These are phyloP conservation scores for Rhogogaster chlorosoma DNA, from an alignment of 2,888 invertebrate species.

Conservation along the genomic window DNA sequence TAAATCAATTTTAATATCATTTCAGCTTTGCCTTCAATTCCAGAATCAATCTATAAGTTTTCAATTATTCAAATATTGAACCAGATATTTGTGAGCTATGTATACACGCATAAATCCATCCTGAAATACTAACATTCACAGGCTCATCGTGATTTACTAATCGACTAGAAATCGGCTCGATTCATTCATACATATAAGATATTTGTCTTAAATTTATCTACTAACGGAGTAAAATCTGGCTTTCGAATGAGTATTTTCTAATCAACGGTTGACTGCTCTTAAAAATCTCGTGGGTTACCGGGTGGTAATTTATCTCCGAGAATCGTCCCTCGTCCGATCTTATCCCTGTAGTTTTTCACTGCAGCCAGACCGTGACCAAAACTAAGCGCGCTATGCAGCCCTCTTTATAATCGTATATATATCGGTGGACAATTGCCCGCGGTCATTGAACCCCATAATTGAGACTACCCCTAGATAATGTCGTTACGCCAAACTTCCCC, in stretches of 20 bases:
- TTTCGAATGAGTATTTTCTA: not conserved
- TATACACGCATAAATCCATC: not conserved
- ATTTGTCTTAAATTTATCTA: too few species aligned
- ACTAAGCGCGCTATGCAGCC: conserved; percentile 7
- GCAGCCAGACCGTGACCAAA: conserved; percentile 28
- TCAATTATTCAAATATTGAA: not conserved
- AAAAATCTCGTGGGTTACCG: not conserved
- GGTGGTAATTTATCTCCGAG: not conserved
- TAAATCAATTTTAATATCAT: not conserved
- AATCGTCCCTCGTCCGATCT: not conserved
- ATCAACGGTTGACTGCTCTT: not conserved
- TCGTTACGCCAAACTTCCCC: conserved; percentile 14
- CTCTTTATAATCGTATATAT: conserved; percentile 26
- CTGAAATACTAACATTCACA: not conserved
- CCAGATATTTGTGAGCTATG: not conserved
- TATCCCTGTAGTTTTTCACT: not conserved
- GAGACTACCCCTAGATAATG: conserved; percentile 9
- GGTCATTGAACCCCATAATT: conserved; percentile 41
- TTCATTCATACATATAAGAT: too few species aligned
- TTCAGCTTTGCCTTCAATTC: too few species aligned
- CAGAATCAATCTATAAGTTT: not conserved
- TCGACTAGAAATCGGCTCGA: not conserved
- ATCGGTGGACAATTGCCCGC: conserved; percentile 19
- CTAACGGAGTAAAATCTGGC: not conserved
- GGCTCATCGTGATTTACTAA: not conserved